Evolutionary conservation across 2,113 vertebrate genomes (phyloP).

Genomic region (Larimichthys polyactis): DNA sequence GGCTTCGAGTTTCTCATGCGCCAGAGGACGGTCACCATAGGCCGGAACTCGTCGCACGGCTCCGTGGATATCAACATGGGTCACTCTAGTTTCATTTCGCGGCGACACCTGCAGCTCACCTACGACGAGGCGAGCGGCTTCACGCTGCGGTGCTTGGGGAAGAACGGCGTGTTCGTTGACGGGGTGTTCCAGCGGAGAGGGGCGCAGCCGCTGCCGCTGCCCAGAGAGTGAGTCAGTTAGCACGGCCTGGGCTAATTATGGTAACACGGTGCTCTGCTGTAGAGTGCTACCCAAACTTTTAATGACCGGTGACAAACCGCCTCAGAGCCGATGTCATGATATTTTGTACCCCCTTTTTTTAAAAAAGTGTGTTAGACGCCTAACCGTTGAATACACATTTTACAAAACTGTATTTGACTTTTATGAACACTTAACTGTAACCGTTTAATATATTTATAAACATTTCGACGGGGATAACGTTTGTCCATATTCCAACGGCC

Average conservation of each 20-base stretch:
- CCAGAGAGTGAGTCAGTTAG: slow-evolving; percentile 89
- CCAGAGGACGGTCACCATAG: slow-evolving; percentile 93
- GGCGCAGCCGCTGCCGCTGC: slow-evolving; percentile 90
- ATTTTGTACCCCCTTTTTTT: neutral
- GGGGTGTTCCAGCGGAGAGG: slow-evolving; percentile 96
- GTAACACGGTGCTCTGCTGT: neutral
- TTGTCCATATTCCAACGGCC: neutral
- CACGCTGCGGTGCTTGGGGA: slow-evolving; percentile 92
- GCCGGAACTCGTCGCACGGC: slow-evolving; percentile 97
- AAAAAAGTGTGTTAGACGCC: neutral
- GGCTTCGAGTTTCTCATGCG: slow-evolving; percentile 98
- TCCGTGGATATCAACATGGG: slow-evolving; percentile 98
- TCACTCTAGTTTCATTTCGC: slow-evolving; percentile 97
- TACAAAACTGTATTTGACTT: too few species aligned
- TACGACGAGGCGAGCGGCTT: slow-evolving; percentile 91
- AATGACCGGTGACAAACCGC: neutral
- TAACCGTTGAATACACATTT: neutral
- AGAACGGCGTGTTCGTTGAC: slow-evolving; percentile 96
- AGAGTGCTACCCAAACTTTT: neutral
- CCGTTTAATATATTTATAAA: neutral
- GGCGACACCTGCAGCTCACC: slow-evolving; percentile 93
- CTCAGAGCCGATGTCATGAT: neutral
- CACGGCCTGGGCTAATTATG: slow-evolving; percentile 35
- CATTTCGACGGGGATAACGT: neutral
- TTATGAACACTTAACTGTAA: too few species aligned